phyloP scores from a whole-genome alignment of 2,888 invertebrate genomes.

The Phyllotreta striolata region DNA sequence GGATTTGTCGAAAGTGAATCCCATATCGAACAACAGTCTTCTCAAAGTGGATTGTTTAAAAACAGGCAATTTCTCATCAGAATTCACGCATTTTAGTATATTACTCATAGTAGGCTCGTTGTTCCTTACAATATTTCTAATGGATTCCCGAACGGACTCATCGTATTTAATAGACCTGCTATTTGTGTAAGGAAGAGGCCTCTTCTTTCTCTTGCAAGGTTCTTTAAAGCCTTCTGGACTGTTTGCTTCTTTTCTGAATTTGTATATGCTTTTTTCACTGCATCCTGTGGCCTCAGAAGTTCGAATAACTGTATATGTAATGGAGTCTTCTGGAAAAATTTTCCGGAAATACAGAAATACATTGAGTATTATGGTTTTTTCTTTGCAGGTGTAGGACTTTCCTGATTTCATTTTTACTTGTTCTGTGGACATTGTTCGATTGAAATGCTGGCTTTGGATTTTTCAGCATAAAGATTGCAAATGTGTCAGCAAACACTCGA shows the following conservation, averaged over 20 bases:
- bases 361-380: conserved; percentile 60
- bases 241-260: conserved; percentile 59
- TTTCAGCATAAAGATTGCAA: too few species aligned
- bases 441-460: too few species aligned
- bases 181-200: conserved; percentile 59
- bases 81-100: conserved; percentile 56
- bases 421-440: conserved; percentile 45
- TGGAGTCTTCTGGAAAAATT: conserved; percentile 55
- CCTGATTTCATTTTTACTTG: conserved; percentile 61
- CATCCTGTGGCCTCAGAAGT: conserved; percentile 60
- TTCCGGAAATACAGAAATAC: conserved; percentile 59
- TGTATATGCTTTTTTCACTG: conserved; percentile 60
- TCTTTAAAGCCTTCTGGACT: conserved; percentile 58
- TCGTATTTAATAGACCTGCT: conserved; percentile 60
- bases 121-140: conserved; percentile 56
- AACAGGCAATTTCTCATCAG: conserved; percentile 53
- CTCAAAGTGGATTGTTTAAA: conserved; percentile 59
- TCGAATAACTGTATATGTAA: conserved; percentile 57
- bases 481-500: too few species aligned
- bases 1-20: conserved; percentile 56
- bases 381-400: conserved; percentile 59
- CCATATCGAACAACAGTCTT: conserved; percentile 59
- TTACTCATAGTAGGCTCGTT: conserved; percentile 57
- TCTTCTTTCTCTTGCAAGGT: conserved; percentile 57
- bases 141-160: conserved; percentile 54